These are phyloP conservation scores for Micromys minutus DNA, from an alignment of 2,113 vertebrate genomes.

Conservation along the genomic window DNA sequence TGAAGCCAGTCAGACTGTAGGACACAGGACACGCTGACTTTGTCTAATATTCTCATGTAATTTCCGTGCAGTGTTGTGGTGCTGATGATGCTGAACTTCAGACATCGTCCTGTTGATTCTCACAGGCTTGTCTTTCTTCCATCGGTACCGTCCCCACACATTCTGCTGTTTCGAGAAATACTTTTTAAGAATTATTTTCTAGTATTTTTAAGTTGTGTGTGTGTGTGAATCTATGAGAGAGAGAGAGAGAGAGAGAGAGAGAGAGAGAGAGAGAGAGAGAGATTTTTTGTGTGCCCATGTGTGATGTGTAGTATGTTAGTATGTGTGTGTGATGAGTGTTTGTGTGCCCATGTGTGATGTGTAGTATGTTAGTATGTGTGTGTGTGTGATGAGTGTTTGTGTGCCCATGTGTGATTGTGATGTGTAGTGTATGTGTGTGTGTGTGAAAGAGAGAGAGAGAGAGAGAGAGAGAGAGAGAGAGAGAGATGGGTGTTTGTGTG, in stretches of 20 bases:
- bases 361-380: fast-evolving
- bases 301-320: neutral
- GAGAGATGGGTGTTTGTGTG: neutral
- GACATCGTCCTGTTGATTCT: neutral
- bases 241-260: too few relatives aligned
- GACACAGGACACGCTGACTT: neutral
- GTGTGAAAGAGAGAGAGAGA: neutral
- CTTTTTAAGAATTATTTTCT: too few relatives aligned
- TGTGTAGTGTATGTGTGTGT: neutral
- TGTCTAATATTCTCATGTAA: neutral
- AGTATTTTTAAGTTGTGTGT: neutral
- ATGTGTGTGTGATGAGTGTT: too few relatives aligned
- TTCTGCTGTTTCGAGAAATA: neutral
- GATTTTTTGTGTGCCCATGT: too few relatives aligned
- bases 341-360: neutral
- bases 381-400: neutral
- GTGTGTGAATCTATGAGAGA: neutral
- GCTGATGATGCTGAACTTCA: neutral
- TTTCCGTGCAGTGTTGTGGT: too few relatives aligned
- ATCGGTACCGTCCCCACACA: neutral
- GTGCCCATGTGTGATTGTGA: neutral
- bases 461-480: neutral
- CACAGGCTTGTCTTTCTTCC: neutral
- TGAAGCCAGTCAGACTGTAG: neutral
- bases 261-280: too few relatives aligned